These are phyloP conservation scores for Glyphotaelius pellucidus DNA, from an alignment of 2,888 invertebrate species.

Conservation along the genomic window DNA sequence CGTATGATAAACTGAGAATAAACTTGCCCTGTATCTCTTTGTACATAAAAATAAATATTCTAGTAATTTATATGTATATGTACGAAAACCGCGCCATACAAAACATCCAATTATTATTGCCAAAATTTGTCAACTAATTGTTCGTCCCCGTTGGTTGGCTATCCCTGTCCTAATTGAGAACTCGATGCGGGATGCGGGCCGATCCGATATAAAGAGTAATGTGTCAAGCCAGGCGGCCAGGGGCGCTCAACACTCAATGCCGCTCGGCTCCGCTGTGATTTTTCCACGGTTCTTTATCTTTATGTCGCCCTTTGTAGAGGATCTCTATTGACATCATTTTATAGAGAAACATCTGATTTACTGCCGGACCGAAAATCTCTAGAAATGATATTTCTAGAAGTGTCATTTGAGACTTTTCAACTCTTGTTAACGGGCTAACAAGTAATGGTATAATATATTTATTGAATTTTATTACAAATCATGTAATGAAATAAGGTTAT, in stretches of 20 bases:
- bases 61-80: no score
- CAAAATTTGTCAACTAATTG: neutral
- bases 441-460: no score
- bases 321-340: neutral
- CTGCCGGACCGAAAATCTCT: neutral
- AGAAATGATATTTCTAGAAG: neutral
- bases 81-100: no score
- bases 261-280: neutral
- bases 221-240: conserved; percentile 10
- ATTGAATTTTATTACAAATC: no score
- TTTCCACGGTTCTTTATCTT: neutral
- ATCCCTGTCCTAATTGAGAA: conserved; percentile 4
- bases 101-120: no score
- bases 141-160: neutral
- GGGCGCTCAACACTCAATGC: neutral
- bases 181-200: conserved; percentile 25
- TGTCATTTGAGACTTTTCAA: no score
- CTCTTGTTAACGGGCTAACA: no score
- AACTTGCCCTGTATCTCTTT: no score
- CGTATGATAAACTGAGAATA: no score
- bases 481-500: no score
- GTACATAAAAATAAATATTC: no score
- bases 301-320: neutral
- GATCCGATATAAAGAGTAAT: conserved; percentile 12
- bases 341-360: neutral